Evolutionary conservation across 2,888 invertebrate genomes (phyloP).

Genomic region (Agrotis clavis): DNA sequence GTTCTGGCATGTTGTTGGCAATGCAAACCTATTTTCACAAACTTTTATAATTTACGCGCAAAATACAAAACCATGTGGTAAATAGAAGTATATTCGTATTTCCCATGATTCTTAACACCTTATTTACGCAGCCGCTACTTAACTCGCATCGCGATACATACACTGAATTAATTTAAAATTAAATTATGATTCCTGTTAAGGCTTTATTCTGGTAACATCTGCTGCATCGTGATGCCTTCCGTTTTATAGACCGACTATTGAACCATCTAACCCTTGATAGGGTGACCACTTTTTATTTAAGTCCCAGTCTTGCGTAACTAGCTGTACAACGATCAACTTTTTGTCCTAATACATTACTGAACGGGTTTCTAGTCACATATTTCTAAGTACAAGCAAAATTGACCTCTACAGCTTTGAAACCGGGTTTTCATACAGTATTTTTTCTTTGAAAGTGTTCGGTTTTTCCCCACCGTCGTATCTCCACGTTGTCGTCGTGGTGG

Average conservation of each 20-base stretch:
- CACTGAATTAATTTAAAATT: slow-evolving; percentile 46
- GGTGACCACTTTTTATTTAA: slow-evolving; percentile 85
- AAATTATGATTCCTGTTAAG: slow-evolving; percentile 53
- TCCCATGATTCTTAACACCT: slow-evolving; percentile 42
- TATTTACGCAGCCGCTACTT: slow-evolving; percentile 12
- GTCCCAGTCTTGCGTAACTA: slow-evolving; percentile 87
- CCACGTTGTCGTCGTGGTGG: too few relatives aligned
- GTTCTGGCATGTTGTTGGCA: background rate
- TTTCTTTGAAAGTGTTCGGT: slow-evolving; percentile 19
- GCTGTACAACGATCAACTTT: slow-evolving; percentile 79
- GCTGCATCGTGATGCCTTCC: slow-evolving; percentile 69
- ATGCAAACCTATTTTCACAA: background rate
- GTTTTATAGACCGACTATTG: slow-evolving; percentile 78
- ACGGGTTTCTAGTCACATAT: slow-evolving; percentile 71
- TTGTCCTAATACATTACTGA: slow-evolving; percentile 79
- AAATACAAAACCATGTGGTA: background rate
- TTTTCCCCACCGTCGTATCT: too few relatives aligned
- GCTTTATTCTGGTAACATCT: slow-evolving; percentile 44
- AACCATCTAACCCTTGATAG: slow-evolving; percentile 87
- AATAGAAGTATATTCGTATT: slow-evolving; percentile 23
- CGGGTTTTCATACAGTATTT: background rate
- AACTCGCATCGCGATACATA: slow-evolving; percentile 25
- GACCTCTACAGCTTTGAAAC: slow-evolving; percentile 17
- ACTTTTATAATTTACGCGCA: background rate
- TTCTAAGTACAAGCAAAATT: slow-evolving; percentile 31